Conservation (phyloP, 2,888 invertebrate genomes). For the Athrips mouffetella region DNA sequence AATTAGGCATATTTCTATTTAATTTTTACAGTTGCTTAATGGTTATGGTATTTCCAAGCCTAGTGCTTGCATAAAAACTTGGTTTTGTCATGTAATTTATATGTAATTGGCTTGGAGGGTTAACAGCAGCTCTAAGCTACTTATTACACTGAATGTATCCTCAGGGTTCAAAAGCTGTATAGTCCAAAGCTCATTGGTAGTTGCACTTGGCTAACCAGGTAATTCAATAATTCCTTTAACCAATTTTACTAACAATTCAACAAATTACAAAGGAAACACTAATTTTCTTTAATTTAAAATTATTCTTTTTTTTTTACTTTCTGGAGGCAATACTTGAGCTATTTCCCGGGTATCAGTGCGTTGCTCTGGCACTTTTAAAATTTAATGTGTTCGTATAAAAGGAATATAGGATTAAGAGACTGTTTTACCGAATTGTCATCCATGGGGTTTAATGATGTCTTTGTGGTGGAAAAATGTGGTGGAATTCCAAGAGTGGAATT, state of each 20-base stretch:
- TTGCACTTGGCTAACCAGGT: no score
- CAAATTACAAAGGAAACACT: constrained; percentile 20
- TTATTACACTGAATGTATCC: constrained; percentile 6
- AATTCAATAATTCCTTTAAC: no score
- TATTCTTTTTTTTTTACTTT: no score
- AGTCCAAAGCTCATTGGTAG: no score
- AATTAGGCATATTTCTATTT: neutral
- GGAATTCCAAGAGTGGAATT: constrained; percentile 49
- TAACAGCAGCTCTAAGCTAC: neutral
- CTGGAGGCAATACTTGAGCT: constrained; percentile 21
- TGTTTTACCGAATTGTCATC: constrained; percentile 49
- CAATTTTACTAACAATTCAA: constrained; percentile 15
- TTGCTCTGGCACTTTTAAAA: constrained; percentile 39
- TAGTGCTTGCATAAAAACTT: no score
- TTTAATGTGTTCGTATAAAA: constrained; percentile 39
- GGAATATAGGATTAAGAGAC: constrained; percentile 47
- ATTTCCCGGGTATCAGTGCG: constrained; percentile 23
- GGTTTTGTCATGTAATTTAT: constrained; percentile 16
- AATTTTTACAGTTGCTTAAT: neutral
- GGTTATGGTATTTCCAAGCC: neutral
- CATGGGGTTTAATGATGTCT: constrained; percentile 67
- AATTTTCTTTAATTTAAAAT: no score
- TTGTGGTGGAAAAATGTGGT: constrained; percentile 44
- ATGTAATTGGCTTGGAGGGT: constrained; percentile 18
- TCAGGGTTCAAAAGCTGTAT: constrained; percentile 3